Base-by-base conservation (phyloP, 2,888 invertebrate species). In the Diarsia dahlii region DNA sequence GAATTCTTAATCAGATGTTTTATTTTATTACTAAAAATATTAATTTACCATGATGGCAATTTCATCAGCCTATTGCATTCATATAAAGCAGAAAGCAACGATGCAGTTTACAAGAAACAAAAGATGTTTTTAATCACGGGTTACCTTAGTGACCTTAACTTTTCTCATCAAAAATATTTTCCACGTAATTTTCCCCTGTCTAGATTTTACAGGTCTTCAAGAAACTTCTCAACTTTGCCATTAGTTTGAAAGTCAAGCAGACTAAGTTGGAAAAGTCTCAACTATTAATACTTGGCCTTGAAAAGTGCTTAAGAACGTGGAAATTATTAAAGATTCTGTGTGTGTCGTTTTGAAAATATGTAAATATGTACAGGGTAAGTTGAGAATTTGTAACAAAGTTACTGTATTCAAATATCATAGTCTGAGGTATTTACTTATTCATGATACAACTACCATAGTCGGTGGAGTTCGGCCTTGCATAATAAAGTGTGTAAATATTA, bases 151-250 rank as follows among this genome's bases (percentile, higher is more conserved):
- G 28, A 28, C 56, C 58, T 58, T 28, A 28, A 58, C 18, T 54
- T 54, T 54, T 13, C 20, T 34, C 20, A 66, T 66, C 52, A 34
- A 67, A 15, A 34, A 34, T 34, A 15, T 67, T 54, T 28, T 39
- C 20, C 15, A 52, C n/a, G 15, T 10, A 9, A 15, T 48, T 34
- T 58, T 58, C 20, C 20, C 39, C 0, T 3, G 3, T 18, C 52
- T 23, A 28, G 2, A 12, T 58, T 75, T n/a, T 28, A 4, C n/a
- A 58, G 28, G 3, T 58, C 13, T 66, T 28, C n/a, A 28, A 2
- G 4, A 52, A 74, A 63, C n/a, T 63, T 54, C 18, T n/a, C 1
- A 74, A 76, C 45, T n/a, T 66, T 39, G 34, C 15, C n/a, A 20
- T 46, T 52, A n/a, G 13, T 67, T 45, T 34, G 28, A 76, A 60